Conservation (phyloP, 2,113 vertebrate species). For the Zapornia atra region DNA sequence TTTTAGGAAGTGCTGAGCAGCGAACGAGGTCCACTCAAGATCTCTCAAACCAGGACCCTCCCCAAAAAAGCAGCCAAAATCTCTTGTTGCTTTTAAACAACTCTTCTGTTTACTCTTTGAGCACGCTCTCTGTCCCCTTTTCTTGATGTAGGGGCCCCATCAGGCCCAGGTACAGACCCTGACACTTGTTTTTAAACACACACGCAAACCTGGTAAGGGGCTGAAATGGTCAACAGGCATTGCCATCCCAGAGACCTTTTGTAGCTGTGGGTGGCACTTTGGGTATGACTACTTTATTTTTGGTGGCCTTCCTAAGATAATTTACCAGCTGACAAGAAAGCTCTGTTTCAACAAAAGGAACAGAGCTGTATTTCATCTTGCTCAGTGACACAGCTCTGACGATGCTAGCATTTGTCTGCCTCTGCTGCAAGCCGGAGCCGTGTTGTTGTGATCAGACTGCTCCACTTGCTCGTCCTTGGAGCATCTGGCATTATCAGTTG, state of each 20-base stretch:
- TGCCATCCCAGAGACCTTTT: background rate
- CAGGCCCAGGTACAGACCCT: background rate
- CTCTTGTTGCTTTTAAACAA: background rate
- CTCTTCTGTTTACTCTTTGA: background rate
- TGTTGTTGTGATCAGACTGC: too few species aligned
- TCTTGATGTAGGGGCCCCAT: background rate
- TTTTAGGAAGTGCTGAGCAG: background rate
- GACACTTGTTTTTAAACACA: background rate
- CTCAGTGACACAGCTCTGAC: background rate
- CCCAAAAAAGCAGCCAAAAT: background rate
- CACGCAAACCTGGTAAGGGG: background rate
- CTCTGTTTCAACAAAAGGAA: background rate
- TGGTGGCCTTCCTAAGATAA: background rate
- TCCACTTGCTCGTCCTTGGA: background rate
- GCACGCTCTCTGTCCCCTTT: accelerated
- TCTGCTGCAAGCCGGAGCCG: background rate
- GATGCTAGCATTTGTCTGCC: background rate
- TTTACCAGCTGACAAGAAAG: background rate
- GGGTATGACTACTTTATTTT: background rate
- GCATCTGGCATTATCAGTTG: background rate
- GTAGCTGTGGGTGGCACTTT: background rate
- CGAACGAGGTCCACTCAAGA: background rate
- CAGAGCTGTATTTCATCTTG: background rate
- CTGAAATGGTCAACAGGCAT: accelerated
- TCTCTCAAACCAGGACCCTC: background rate